These are phyloP conservation scores for Hirudinaria manillensis DNA, from an alignment of 2,888 invertebrate genomes.

Conservation along the genomic window DNA sequence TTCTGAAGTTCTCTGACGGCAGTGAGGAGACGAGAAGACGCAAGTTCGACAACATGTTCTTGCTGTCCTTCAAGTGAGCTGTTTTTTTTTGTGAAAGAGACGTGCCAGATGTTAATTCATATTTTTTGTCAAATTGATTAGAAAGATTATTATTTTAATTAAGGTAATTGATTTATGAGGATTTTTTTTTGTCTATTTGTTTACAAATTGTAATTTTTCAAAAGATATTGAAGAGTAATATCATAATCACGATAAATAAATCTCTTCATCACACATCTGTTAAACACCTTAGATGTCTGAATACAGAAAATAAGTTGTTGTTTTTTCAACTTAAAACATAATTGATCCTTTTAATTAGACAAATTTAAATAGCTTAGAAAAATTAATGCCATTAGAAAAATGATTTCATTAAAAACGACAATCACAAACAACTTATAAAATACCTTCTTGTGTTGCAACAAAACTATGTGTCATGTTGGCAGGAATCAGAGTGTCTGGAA, in stretches of 20 bases:
- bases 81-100: not conserved
- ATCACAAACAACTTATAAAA: not conserved
- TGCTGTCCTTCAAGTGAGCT: conserved; percentile 19
- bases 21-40: conserved; percentile 39
- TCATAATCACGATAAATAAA: too few relatives aligned
- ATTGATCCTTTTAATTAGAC: too few relatives aligned
- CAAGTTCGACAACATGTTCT: conserved; percentile 4
- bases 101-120: too few relatives aligned
- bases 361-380: not conserved
- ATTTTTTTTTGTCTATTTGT: not conserved
- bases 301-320: too few relatives aligned
- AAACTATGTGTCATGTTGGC: conserved; percentile 50
- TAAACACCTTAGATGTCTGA: too few relatives aligned
- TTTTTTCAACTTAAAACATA: too few relatives aligned
- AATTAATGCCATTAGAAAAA: not conserved
- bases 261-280: too few relatives aligned
- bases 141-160: not conserved
- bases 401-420: too few relatives aligned
- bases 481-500: conserved; percentile 57
- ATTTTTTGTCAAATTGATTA: too few relatives aligned
- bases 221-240: not conserved
- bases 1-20: conserved; percentile 54
- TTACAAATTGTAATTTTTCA: not conserved
- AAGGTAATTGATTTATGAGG: not conserved
- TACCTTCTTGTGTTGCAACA: conserved; percentile 43